Conservation (phyloP, 2,113 vertebrate genomes). For the Lophochroa leadbeateri region DNA sequence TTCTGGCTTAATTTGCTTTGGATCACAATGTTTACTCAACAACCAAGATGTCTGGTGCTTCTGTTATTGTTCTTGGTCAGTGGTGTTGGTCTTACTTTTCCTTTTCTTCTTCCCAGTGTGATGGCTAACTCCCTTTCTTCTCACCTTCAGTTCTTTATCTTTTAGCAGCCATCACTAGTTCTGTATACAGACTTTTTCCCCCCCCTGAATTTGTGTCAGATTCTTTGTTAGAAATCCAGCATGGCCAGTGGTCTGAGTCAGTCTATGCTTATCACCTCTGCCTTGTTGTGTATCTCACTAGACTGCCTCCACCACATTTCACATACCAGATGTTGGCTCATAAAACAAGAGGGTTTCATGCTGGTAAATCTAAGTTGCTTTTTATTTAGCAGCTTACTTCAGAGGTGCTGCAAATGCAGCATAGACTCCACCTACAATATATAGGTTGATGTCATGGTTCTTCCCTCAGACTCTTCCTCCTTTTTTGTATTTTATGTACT, state of each 20-base stretch:
- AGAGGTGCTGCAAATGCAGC: background rate
- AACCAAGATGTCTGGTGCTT: background rate
- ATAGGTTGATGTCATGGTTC: background rate
- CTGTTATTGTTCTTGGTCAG: background rate
- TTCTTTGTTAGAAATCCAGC: background rate
- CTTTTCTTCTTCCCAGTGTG: background rate
- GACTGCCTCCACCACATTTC: background rate
- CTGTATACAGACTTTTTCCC: background rate
- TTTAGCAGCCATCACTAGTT: background rate
- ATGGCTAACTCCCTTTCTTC: too few relatives aligned
- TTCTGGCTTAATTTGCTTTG: background rate
- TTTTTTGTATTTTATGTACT: background rate
- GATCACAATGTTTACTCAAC: background rate
- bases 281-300: background rate
- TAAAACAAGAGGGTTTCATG: background rate
- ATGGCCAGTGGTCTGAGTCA: background rate
- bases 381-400: background rate
- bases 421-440: fast-evolving
- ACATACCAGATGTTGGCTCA: background rate
- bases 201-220: background rate
- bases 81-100: background rate
- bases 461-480: background rate
- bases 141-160: background rate
- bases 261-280: background rate
- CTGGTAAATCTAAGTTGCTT: background rate